These are phyloP conservation scores for Mormyrops attenuatus DNA, from an alignment of 2,797 vertebrate species.

Conservation along the genomic window DNA sequence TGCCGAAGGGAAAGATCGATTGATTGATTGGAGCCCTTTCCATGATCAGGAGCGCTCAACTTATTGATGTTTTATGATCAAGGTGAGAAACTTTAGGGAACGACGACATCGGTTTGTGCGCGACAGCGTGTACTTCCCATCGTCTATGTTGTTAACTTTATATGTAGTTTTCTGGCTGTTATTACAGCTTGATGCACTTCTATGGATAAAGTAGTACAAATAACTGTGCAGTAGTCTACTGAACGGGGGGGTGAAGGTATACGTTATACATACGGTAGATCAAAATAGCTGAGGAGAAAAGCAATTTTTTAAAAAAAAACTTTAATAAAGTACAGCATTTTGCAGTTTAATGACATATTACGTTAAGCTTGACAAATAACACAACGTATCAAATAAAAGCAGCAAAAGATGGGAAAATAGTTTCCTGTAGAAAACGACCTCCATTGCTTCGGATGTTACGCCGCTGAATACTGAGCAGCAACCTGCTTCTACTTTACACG, in stretches of 20 bases:
- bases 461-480: neutral
- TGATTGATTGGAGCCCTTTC: neutral
- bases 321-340: neutral
- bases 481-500: neutral
- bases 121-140: neutral
- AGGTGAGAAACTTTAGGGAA: neutral
- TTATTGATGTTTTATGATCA: neutral
- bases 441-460: neutral
- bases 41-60: neutral
- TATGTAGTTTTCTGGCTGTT: neutral
- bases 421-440: neutral
- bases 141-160: neutral
- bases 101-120: neutral
- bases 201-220: neutral
- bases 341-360: neutral
- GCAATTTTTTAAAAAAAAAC: neutral
- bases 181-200: neutral
- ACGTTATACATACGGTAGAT: neutral
- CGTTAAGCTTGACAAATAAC: neutral
- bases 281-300: neutral
- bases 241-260: neutral
- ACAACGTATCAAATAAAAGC: neutral
- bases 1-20: neutral
- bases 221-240: neutral
- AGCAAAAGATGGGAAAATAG: neutral